These are phyloP conservation scores for Podarcis cretensis DNA, from an alignment of 2,113 vertebrate species.

Conservation along the genomic window DNA sequence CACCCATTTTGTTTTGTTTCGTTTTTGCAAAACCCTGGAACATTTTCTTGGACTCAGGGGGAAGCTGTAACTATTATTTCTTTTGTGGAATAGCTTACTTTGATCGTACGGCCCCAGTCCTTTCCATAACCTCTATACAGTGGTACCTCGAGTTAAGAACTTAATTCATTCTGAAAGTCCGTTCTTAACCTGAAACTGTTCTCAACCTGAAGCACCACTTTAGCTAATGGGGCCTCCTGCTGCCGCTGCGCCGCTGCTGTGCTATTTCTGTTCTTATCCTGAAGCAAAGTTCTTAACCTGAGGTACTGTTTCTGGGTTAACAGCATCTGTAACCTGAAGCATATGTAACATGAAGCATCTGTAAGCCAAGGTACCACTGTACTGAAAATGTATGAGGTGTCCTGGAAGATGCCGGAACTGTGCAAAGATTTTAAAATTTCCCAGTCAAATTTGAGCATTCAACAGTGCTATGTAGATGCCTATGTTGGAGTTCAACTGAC, in stretches of 20 bases:
- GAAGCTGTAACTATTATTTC: not conserved
- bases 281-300: no score
- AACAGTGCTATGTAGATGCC: not conserved
- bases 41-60: not conserved
- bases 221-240: no score
- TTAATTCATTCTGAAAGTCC: no score
- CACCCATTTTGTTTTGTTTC: not conserved
- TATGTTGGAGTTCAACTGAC: not conserved
- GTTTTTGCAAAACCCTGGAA: constrained; percentile 18
- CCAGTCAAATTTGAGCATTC: not conserved
- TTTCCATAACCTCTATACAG: not conserved
- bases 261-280: no score
- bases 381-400: not conserved
- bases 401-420: not conserved
- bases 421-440: not conserved
- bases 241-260: no score
- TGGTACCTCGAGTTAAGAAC: no score
- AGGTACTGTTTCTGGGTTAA: no score
- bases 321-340: no score
- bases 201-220: no score
- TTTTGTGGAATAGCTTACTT: not conserved
- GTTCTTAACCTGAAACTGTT: no score
- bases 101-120: not conserved
- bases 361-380: no score
- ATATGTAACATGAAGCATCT: no score